Evolutionary conservation across 2,888 invertebrate genomes (phyloP).

Genomic region (Meloe dianella): DNA sequence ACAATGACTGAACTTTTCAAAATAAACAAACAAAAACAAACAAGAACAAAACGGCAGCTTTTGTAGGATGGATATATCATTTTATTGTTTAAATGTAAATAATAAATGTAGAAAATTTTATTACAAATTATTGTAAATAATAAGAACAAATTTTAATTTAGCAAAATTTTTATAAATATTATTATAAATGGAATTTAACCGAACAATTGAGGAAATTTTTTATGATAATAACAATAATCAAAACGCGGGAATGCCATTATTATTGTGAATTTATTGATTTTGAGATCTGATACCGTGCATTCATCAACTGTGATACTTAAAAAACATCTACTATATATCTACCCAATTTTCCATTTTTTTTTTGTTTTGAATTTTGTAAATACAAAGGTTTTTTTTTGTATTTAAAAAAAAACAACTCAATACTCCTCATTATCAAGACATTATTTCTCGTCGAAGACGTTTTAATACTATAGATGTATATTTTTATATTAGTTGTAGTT

Average conservation of each 20-base stretch:
- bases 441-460: slow-evolving; percentile 25
- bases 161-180: slow-evolving; percentile 17
- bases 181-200: not conserved
- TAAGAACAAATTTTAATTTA: slow-evolving; percentile 31
- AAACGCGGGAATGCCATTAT: slow-evolving; percentile 24
- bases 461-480: slow-evolving; percentile 29
- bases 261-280: slow-evolving; percentile 12
- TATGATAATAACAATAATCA: slow-evolving; percentile 27
- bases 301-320: slow-evolving; percentile 51
- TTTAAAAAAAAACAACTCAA: slow-evolving; percentile 27
- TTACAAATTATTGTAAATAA: slow-evolving; percentile 28
- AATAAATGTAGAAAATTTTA: slow-evolving; percentile 23
- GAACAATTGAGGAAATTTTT: slow-evolving; percentile 15
- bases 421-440: slow-evolving; percentile 28
- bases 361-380: slow-evolving; percentile 30
- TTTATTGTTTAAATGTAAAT: slow-evolving; percentile 25
- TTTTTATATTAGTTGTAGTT: slow-evolving; percentile 34
- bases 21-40: not conserved
- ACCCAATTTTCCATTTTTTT: slow-evolving; percentile 32
- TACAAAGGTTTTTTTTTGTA: slow-evolving; percentile 27
- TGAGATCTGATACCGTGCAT: slow-evolving; percentile 40
- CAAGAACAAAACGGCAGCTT: slow-evolving; percentile 26
- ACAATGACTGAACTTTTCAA: slow-evolving; percentile 30
- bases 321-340: slow-evolving; percentile 45
- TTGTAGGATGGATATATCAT: slow-evolving; percentile 17